Conservation (phyloP, 2,113 vertebrate genomes). For the Falcunculus frontatus region DNA sequence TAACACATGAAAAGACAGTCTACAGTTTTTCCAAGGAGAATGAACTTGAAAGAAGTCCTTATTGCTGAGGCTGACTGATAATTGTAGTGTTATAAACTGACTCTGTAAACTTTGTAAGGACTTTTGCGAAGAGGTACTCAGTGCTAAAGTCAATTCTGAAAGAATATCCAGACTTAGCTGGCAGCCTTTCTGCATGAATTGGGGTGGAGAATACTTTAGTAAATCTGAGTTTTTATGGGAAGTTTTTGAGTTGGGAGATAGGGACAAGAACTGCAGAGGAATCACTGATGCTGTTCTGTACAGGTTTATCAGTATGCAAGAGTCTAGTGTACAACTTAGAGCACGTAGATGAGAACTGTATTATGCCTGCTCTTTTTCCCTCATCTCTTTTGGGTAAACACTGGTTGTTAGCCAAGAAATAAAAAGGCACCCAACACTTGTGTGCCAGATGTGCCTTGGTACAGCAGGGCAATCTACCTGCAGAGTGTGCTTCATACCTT, state of each 20-base stretch:
- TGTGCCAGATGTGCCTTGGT: neutral
- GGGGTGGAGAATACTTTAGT: neutral
- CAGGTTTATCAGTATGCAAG: fast-evolving
- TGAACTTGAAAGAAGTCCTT: neutral
- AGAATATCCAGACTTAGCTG: neutral
- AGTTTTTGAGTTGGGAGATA: neutral
- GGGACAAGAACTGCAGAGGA: neutral
- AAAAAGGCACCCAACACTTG: neutral
- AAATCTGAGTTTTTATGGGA: neutral
- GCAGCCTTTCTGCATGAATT: neutral
- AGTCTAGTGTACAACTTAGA: neutral
- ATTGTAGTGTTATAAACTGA: neutral
- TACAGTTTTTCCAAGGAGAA: neutral
- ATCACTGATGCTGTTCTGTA: neutral
- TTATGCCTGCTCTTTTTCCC: neutral
- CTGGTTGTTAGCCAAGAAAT: neutral
- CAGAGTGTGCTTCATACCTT: neutral
- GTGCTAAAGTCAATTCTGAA: neutral
- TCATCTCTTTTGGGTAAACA: neutral
- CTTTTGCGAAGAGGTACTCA: neutral
- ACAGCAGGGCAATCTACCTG: neutral
- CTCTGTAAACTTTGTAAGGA: neutral
- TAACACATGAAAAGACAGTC: neutral
- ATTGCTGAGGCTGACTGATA: neutral
- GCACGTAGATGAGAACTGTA: neutral